A percentile compares a stretch with the other conserved stretches of the same genome.
Conservation (phyloP, 2,797 vertebrate genomes). For the Xiphorhynchus erythropygius region DNA sequence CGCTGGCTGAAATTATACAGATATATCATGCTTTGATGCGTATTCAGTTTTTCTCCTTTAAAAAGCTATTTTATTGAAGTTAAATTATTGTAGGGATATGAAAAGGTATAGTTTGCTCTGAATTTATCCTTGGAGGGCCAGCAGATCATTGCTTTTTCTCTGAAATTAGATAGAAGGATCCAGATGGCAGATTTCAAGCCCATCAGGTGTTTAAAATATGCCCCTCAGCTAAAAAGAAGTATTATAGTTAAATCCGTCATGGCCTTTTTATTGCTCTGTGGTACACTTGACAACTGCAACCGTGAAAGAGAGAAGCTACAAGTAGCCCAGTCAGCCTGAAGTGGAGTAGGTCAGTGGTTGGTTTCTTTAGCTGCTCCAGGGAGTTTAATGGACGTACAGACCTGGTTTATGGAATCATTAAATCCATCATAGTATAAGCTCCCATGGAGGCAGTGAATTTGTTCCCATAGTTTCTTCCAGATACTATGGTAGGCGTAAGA, state of each 20-base stretch:
- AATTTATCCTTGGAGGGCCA: slow-evolving; percentile 58
- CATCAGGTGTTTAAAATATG: slow-evolving; percentile 68
- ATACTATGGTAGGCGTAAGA: background rate
- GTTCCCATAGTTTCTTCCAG: slow-evolving; percentile 19
- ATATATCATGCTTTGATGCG: slow-evolving; percentile 17
- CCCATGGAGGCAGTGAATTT: slow-evolving; percentile 32
- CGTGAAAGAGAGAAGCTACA: background rate
- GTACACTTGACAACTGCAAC: slow-evolving; percentile 52
- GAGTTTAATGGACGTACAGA: background rate
- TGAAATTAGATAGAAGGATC: slow-evolving; percentile 62
- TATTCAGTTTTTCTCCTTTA: slow-evolving; percentile 31
- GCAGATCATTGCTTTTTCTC: slow-evolving; percentile 58
- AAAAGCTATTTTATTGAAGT: slow-evolving; percentile 49
- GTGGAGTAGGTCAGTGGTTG: slow-evolving; percentile 9
- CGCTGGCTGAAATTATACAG: slow-evolving; percentile 36
- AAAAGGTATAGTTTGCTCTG: slow-evolving; percentile 48
- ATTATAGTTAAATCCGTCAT: slow-evolving; percentile 65
- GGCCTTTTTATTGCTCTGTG: slow-evolving; percentile 59
- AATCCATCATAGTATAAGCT: slow-evolving; percentile 2
- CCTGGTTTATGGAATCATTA: slow-evolving; percentile 1
- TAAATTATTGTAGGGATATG: slow-evolving; percentile 49
- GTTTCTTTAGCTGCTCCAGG: background rate
- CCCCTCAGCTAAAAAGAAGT: slow-evolving; percentile 47
- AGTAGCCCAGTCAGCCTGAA: slow-evolving; percentile 18
- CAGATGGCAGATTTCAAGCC: slow-evolving; percentile 63